Evolutionary conservation across 1,140 invertebrate genomes (phyloP), one percentile per base, ranked within the genome.

Genomic region (Hycleus phaleratus): DNA sequence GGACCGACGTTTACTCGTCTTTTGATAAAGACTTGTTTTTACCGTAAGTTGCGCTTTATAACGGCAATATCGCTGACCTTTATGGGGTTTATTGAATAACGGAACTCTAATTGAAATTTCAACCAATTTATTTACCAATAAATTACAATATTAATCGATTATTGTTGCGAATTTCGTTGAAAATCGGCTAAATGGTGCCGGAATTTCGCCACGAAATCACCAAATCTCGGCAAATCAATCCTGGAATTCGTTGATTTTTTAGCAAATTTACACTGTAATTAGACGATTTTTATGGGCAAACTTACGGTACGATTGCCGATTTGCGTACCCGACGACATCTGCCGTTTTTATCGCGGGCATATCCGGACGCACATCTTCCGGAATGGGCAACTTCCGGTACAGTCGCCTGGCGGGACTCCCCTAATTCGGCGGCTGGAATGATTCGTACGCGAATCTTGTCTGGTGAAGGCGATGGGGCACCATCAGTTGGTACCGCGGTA

Each of bases 301-400:
- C 32, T 32, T 32, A 32, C 32, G 32, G 32, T 18, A 18, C 1
- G 2, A 32, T 32, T 47, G 52, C 57, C 6, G 70, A 69, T 49
- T 59, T 59, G 46, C 70, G 67, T 5, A 70, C 51, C 60, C 65
- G 60, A 38, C 69, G 67, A 55, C 71, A 73, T 44, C 68, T 64
- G 38, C 71, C 71, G 43, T 53, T 61, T 60, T 73, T 73, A 55
- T 73, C 71, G 45, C 64, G 70, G 0, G 62, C 40, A 49, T 56
- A 72, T 3, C 71, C 71, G n/a, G 58, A 60, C 1, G 61, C 50
- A 50, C 71, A 73, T 47, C 53, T 58, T 32, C 61, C 54, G 44
- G 65, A 66, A 10, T 60, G 58, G 4, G 60, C 4, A 56, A 62
- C 60, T 54, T 64, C 61, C 64, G 60, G 46, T 38, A 38, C 46